Percentiles rank a stretch among this genome's conserved stretches.
Evolutionary conservation across 2,888 invertebrate genomes (phyloP).

Genomic region (Cerastis leucographa): DNA sequence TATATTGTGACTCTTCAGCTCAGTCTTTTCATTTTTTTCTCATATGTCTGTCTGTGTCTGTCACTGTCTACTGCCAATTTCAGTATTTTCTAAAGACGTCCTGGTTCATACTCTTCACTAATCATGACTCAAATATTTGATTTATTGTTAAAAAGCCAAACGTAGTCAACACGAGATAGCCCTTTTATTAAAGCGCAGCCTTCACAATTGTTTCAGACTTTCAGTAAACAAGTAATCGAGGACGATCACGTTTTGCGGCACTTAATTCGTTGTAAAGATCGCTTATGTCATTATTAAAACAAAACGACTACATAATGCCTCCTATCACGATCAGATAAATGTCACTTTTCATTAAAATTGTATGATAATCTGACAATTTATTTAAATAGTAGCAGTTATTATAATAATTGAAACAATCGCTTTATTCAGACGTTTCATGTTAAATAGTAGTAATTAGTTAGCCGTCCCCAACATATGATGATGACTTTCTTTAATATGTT

Average conservation of each 20-base stretch:
- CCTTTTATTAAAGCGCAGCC: background rate
- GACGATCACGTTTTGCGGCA: background rate
- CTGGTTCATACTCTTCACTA: background rate
- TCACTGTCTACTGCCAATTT: background rate
- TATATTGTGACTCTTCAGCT: background rate
- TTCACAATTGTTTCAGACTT: background rate
- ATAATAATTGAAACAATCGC: background rate
- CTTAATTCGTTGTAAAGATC: background rate
- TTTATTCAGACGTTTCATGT: background rate
- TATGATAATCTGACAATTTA: constrained; percentile 5
- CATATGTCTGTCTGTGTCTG: background rate
- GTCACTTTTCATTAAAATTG: background rate
- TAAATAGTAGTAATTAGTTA: background rate
- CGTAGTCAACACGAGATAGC: background rate
- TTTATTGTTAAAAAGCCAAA: background rate
- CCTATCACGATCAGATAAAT: constrained; percentile 26
- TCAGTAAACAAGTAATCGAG: background rate
- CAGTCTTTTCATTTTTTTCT: background rate
- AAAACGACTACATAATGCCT: constrained; percentile 30
- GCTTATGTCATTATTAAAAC: constrained; percentile 18
- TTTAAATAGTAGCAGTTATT: background rate
- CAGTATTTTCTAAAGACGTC: background rate
- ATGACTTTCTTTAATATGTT: background rate
- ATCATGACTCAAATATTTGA: background rate
- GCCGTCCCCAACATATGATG: background rate